Conservation (phyloP, 2,113 vertebrate genomes). For the Tiliqua scincoides region DNA sequence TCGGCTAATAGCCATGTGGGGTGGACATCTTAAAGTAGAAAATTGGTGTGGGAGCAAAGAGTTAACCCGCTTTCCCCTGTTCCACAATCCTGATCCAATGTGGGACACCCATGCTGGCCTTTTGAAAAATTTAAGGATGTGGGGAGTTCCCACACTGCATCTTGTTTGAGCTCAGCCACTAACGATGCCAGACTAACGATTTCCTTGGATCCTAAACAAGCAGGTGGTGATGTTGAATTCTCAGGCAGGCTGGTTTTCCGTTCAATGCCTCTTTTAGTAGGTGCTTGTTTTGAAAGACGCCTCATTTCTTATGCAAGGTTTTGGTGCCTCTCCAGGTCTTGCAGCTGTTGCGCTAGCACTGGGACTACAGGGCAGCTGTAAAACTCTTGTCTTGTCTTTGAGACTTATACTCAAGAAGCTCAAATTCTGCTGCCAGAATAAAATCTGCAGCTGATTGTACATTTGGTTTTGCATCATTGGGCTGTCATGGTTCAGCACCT, state of each 20-base stretch:
- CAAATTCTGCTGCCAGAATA: background rate
- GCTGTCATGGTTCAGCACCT: background rate
- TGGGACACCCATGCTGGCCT: too few species aligned
- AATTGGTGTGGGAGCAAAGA: too few species aligned
- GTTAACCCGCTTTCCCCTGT: too few species aligned
- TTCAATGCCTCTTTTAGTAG: background rate
- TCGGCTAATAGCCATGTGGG: too few species aligned
- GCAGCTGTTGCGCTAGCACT: background rate
- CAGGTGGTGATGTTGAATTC: background rate
- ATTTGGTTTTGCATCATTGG: background rate
- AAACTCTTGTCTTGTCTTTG: background rate
- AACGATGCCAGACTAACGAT: too few species aligned
- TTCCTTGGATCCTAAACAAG: background rate
- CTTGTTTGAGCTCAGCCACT: too few species aligned
- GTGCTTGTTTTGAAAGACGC: background rate
- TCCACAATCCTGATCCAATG: too few species aligned
- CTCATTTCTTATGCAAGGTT: background rate
- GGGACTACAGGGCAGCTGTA: background rate
- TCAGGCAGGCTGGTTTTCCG: background rate
- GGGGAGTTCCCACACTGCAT: too few species aligned
- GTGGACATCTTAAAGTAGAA: too few species aligned
- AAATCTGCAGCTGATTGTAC: background rate
- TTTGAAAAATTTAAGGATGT: too few species aligned
- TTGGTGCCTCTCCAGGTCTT: constrained; percentile 3
- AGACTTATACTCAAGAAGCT: background rate